phyloP scores from a whole-genome alignment of 2,888 invertebrate genomes.

The Ypsolopha scabrella region DNA sequence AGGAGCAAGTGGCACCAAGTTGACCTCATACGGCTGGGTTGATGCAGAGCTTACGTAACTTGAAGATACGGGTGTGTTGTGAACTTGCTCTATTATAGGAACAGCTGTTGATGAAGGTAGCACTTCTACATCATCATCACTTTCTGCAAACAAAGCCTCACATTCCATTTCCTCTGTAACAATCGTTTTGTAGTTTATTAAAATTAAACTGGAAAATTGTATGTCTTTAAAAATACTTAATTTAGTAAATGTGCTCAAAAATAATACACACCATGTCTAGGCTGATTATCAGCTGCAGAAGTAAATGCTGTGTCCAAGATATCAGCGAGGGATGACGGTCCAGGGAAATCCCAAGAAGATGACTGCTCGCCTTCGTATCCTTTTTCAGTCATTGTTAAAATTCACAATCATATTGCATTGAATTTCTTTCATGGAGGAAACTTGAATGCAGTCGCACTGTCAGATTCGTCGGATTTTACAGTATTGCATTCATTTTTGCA shows the following conservation, averaged over 20 bases:
- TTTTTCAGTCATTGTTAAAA: constrained; percentile 50
- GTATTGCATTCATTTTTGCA: no score
- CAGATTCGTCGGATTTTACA: neutral
- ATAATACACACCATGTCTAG: constrained; percentile 39
- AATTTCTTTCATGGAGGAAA: neutral
- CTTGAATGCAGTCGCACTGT: neutral
- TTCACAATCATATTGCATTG: constrained; percentile 22
- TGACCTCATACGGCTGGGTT: constrained; percentile 37
- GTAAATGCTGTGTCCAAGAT: constrained; percentile 75
- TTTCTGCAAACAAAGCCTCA: constrained; percentile 74
- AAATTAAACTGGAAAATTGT: neutral
- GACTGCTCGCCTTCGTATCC: constrained; percentile 45
- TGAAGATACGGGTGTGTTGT: constrained; percentile 23
- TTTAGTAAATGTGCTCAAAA: neutral
- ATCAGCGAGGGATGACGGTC: constrained; percentile 69
- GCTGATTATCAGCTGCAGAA: constrained; percentile 58
- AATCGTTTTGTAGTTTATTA: neutral
- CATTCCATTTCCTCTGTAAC: constrained; percentile 74
- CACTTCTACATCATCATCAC: constrained; percentile 72
- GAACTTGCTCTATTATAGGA: neutral
- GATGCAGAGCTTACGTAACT: constrained; percentile 48
- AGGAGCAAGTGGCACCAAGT: constrained; percentile 33
- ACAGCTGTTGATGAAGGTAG: constrained; percentile 32
- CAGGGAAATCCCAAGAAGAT: constrained; percentile 55
- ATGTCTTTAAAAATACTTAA: neutral